Evolutionary conservation across 2,113 vertebrate species (phyloP).

Genomic region (Charina bottae): DNA sequence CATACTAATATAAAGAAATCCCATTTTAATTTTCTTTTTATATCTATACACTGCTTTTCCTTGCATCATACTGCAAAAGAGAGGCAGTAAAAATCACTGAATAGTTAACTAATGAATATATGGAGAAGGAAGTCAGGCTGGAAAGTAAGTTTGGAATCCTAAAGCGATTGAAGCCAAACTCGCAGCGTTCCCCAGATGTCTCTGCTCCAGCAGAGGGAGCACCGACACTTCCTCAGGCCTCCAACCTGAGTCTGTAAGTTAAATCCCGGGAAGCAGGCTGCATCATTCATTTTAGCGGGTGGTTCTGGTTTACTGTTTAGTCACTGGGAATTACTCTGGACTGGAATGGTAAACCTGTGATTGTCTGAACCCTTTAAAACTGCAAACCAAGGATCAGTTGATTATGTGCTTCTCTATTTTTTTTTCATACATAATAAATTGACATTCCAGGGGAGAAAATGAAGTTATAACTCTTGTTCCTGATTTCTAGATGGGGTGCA

Average conservation of each 20-base stretch:
- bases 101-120: not conserved
- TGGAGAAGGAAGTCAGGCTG: not conserved
- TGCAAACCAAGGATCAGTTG: not conserved
- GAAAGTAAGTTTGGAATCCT: not conserved
- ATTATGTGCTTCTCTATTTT: too few relatives aligned
- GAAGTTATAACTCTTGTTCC: not conserved
- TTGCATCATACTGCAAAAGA: not conserved
- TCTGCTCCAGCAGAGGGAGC: slow-evolving; percentile 27
- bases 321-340: not conserved
- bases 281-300: not conserved
- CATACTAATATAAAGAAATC: not conserved
- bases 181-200: not conserved
- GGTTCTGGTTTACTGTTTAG: not conserved
- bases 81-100: not conserved
- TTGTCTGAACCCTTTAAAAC: not conserved
- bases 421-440: not conserved
- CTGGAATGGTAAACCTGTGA: not conserved
- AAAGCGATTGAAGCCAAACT: not conserved
- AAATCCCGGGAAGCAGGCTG: too few relatives aligned
- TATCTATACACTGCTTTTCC: not conserved
- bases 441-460: not conserved
- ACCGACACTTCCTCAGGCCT: not conserved
- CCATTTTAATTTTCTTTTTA: not conserved
- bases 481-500: not conserved
- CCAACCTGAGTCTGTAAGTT: not conserved